A percentile compares a stretch with the other conserved stretches of the same genome.
These are phyloP conservation scores for Agrochola litura DNA, from an alignment of 2,888 invertebrate species.

Conservation along the genomic window DNA sequence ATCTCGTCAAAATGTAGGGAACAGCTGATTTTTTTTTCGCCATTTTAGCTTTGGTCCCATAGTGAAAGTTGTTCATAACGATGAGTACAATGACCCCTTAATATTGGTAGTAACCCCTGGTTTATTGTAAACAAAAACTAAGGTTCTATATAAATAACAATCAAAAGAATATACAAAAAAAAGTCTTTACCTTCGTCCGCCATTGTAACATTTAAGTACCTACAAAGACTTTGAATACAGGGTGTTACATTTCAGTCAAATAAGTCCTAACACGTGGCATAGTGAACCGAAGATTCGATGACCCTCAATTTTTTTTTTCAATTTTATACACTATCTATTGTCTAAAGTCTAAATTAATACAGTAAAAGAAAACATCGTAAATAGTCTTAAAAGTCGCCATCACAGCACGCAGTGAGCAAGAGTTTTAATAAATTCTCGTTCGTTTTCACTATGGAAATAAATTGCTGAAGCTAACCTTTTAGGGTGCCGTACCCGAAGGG, in stretches of 20 bases:
- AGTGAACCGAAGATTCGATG: neutral
- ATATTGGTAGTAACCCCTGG: too few species aligned
- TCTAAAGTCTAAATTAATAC: too few species aligned
- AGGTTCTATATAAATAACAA: constrained; percentile 33
- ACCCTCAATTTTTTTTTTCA: neutral
- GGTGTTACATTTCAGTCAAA: neutral
- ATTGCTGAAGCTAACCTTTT: neutral
- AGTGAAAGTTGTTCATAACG: too few species aligned
- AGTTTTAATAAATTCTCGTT: neutral
- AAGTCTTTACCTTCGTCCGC: constrained; percentile 30
- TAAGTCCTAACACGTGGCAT: neutral
- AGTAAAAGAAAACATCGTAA: neutral
- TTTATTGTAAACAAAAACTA: too few species aligned
- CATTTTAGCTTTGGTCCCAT: too few species aligned
- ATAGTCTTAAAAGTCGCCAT: neutral
- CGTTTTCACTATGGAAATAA: neutral
- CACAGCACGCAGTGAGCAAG: neutral
- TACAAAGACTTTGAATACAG: constrained; percentile 43
- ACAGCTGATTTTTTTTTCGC: too few species aligned
- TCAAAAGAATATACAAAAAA: constrained; percentile 35
- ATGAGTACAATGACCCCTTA: too few species aligned
- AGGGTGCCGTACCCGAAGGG: too few species aligned
- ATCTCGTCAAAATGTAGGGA: too few species aligned
- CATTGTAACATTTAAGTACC: constrained; percentile 28
- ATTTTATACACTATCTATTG: neutral